phyloP scores from a whole-genome alignment of 23 tunicate species.

The Phallusia fumigata region DNA sequence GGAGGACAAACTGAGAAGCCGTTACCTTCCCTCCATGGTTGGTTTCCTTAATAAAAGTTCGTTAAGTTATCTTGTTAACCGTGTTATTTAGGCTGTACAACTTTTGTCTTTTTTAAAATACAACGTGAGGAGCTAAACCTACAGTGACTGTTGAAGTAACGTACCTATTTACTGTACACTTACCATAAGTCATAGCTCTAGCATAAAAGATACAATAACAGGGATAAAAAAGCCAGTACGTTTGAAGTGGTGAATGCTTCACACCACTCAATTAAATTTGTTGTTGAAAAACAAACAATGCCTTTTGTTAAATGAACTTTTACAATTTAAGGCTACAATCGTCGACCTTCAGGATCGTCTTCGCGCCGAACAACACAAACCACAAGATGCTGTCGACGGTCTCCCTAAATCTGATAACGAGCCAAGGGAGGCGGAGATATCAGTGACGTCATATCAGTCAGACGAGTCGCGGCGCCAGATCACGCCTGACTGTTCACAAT shows the following conservation, averaged over 20 bases:
- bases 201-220: too few species aligned
- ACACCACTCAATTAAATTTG: too few species aligned
- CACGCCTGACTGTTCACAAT: background rate
- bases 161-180: too few species aligned
- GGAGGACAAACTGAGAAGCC: background rate
- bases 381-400: background rate
- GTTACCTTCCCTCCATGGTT: background rate
- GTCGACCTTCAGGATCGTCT: background rate
- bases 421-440: background rate
- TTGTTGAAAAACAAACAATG: too few species aligned
- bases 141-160: too few species aligned
- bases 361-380: background rate
- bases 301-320: too few species aligned
- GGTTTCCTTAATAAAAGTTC: too few species aligned
- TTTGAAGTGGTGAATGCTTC: too few species aligned
- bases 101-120: too few species aligned
- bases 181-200: too few species aligned
- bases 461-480: background rate
- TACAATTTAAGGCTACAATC: background rate
- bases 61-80: background rate
- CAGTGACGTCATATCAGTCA: background rate
- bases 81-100: background rate
- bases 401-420: background rate
- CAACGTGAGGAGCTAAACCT: too few species aligned
- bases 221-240: too few species aligned